Evolutionary conservation across 2,113 vertebrate species (phyloP).

Genomic region (Seriola rivoliana): DNA sequence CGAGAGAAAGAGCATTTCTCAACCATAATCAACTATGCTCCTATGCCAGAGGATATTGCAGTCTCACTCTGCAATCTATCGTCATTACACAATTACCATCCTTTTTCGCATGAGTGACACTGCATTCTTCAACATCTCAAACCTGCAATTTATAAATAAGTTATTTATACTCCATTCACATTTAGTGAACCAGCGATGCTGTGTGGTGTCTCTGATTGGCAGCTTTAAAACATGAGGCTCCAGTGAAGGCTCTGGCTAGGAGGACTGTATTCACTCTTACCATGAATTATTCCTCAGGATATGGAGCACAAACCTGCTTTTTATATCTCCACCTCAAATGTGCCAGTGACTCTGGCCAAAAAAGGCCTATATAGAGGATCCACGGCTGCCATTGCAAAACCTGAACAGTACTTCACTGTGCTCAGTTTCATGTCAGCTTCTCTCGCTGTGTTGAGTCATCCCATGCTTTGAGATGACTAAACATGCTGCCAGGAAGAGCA

Average conservation of each 20-base stretch:
- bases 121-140: constrained; percentile 30
- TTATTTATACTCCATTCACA: constrained; percentile 44
- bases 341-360: constrained; percentile 15
- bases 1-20: constrained; percentile 10
- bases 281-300: constrained; percentile 50
- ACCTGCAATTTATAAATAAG: constrained; percentile 59
- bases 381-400: constrained; percentile 10
- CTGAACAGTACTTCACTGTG: not conserved
- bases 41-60: constrained; percentile 16
- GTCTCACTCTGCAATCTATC: constrained; percentile 9
- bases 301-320: constrained; percentile 48
- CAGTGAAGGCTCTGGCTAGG: constrained; percentile 22
- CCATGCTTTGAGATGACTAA: not conserved
- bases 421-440: not conserved
- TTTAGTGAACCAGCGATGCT: constrained; percentile 2
- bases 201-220: constrained; percentile 49
- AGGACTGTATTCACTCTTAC: constrained; percentile 31
- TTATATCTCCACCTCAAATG: constrained; percentile 27
- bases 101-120: constrained; percentile 12
- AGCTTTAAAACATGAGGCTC: constrained; percentile 21
- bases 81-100: constrained; percentile 36
- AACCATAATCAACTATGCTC: constrained; percentile 2
- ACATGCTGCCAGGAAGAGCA: not conserved
- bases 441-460: not conserved
- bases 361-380: constrained; percentile 4